Evolutionary conservation across 2,888 invertebrate species (phyloP), one percentile per base, ranked within the genome.

Genomic region (Eledona agricola): DNA sequence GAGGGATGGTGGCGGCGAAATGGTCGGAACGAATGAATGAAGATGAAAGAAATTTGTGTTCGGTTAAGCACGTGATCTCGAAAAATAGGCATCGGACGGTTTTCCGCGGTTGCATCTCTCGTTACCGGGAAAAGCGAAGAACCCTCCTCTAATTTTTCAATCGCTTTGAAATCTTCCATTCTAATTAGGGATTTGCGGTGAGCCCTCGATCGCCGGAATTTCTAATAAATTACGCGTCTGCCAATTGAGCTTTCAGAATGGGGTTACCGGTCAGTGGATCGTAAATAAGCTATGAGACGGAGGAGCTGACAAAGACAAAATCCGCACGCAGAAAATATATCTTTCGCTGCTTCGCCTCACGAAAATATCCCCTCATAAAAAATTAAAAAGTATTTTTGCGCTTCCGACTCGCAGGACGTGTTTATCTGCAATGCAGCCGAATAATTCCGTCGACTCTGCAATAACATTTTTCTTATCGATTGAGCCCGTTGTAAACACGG

Each of bases 41-140:
- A 61, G 62, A 66, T 66, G 66, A 66, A 66, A 66, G 63, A 65
- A 65, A 62, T 63, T 64, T 57, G 65, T 60, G 62, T 62, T 54
- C 59, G 57, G 51, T 54, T 52, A 47, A 64, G 65, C 64, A 55
- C 58, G 57, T 62, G 63, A 64, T 63, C 54, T 46, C 54, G 56
- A 56, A 58, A 60, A 61, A 58, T 63, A 40, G 46, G 43, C 37
- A 56, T 40, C 53, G 59, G 52, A 52, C 43, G 32, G 47, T 45
- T 53, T 57, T 40, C 49, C 40, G 45, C 32, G 49, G 56, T 43
- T 56, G 56, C 53, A 57, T 57, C 46, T 53, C 53, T 53, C 50
- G 45, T 56, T 56, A 49, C 51, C 42, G 53, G 51, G 38, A 56
- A 52, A 43, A 52, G 34, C 45, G 38, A 19, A 37, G 47, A 16